Percentiles rank a stretch among this genome's conserved stretches.
Conservation (phyloP, 2,797 vertebrate genomes). For the Poeciliopsis infans region DNA sequence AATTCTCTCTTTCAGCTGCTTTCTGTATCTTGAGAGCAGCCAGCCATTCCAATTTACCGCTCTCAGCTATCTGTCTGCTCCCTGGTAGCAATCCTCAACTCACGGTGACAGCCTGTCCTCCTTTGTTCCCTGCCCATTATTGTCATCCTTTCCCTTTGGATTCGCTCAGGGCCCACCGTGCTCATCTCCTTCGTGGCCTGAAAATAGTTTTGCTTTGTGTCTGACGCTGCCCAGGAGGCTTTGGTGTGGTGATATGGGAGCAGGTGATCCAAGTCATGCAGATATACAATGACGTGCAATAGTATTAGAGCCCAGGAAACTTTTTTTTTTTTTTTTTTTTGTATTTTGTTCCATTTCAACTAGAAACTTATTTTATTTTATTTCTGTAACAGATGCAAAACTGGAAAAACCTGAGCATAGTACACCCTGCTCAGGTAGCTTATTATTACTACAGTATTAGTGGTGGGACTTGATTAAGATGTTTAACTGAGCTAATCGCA, state of each 20-base stretch:
- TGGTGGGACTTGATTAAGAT: too few species aligned
- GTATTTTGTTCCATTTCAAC: neutral
- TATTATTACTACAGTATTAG: neutral
- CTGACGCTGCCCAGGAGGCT: slow-evolving; percentile 30
- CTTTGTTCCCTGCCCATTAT: slow-evolving; percentile 43
- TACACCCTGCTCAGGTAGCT: neutral
- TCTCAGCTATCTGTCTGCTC: slow-evolving; percentile 17
- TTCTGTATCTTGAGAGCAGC: slow-evolving; percentile 50
- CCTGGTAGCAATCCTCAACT: slow-evolving; percentile 30
- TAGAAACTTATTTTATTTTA: neutral
- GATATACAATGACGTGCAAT: neutral
- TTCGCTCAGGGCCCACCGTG: slow-evolving; percentile 18
- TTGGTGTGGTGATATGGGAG: slow-evolving; percentile 30
- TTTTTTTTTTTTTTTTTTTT: neutral
- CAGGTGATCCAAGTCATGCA: slow-evolving; percentile 11
- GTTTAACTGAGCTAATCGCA: too few species aligned
- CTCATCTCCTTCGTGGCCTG: slow-evolving; percentile 49
- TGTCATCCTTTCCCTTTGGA: slow-evolving; percentile 24
- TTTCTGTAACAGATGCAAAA: neutral
- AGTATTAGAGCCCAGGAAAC: neutral
- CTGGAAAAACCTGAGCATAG: neutral
- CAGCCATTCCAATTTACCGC: slow-evolving; percentile 46
- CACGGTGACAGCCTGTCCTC: slow-evolving; percentile 18
- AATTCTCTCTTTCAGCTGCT: slow-evolving; percentile 11
- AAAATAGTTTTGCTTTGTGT: slow-evolving; percentile 52